Conservation (phyloP, 2,113 vertebrate genomes). For the Perca fluviatilis region DNA sequence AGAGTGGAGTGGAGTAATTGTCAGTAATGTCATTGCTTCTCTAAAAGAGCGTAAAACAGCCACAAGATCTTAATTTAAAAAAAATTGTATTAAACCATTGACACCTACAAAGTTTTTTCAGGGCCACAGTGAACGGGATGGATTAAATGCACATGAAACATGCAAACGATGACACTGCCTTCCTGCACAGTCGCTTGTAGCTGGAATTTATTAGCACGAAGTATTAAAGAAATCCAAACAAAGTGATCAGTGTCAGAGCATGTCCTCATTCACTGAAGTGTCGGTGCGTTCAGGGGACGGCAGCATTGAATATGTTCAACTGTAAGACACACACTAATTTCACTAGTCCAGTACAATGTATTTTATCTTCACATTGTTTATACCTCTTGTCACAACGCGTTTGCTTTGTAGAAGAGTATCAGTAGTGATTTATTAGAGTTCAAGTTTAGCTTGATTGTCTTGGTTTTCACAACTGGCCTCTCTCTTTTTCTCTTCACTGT, state of each 20-base stretch:
- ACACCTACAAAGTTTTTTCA: constrained; percentile 19
- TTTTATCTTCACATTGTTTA: not conserved
- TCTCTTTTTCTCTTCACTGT: not conserved
- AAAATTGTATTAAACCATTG: constrained; percentile 5
- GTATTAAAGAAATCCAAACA: not conserved
- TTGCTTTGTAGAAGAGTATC: not conserved
- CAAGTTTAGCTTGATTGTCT: not conserved
- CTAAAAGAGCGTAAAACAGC: constrained; percentile 23
- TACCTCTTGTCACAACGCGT: not conserved
- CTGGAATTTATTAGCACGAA: constrained; percentile 28
- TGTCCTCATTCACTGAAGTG: constrained; percentile 2
- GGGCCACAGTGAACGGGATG: not conserved
- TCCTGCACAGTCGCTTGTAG: not conserved
- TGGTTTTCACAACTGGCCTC: not conserved
- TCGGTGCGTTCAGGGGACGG: constrained; percentile 3
- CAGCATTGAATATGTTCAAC: constrained; percentile 16
- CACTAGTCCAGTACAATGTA: not conserved
- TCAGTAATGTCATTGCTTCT: constrained; percentile 48
- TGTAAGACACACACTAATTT: not conserved
- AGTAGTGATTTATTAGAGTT: constrained; percentile 2
- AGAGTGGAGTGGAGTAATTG: constrained; percentile 50
- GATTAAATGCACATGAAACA: constrained; percentile 31
- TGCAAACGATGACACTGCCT: constrained; percentile 16
- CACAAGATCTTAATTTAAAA: not conserved
- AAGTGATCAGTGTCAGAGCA: not conserved